Percentiles rank a stretch among this genome's conserved stretches.
Conservation (phyloP, 2,113 vertebrate genomes). For the Axis porcinus region DNA sequence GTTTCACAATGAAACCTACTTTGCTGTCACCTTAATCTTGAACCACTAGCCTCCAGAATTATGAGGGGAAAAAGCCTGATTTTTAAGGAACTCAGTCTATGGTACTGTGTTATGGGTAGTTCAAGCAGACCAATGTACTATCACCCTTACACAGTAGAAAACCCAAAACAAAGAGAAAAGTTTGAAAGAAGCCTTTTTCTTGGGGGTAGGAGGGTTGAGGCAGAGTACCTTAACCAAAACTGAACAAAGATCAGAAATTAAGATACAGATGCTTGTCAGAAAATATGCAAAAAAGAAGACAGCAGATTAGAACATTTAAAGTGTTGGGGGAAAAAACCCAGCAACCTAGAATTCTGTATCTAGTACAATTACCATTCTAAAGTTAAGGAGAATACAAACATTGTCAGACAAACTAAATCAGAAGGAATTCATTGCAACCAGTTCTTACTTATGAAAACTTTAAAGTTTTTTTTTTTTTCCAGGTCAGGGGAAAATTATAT, state of each 20-base stretch:
- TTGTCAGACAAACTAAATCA: background rate
- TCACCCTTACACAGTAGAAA: background rate
- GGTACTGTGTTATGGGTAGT: background rate
- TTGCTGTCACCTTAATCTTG: background rate
- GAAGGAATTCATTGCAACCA: background rate
- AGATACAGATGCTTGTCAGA: background rate
- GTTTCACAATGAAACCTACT: background rate
- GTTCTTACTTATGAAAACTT: background rate
- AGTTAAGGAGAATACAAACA: background rate
- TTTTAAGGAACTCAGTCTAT: background rate
- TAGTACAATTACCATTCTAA: background rate
- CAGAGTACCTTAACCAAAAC: background rate
- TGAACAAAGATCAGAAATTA: background rate
- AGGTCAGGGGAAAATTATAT: background rate
- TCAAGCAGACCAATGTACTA: background rate
- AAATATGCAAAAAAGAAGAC: background rate
- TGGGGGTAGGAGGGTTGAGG: background rate
- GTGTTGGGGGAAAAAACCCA: accelerated
- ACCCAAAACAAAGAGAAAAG: background rate
- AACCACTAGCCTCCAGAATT: background rate
- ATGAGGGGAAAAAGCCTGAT: background rate
- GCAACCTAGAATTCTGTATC: background rate
- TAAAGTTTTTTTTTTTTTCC: background rate
- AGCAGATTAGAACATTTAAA: background rate
- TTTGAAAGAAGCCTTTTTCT: background rate